Percentiles rank a stretch among this genome's conserved stretches.
These are phyloP conservation scores for Galago senegalensis DNA, from an alignment of 2,797 vertebrate species.

Conservation along the genomic window DNA sequence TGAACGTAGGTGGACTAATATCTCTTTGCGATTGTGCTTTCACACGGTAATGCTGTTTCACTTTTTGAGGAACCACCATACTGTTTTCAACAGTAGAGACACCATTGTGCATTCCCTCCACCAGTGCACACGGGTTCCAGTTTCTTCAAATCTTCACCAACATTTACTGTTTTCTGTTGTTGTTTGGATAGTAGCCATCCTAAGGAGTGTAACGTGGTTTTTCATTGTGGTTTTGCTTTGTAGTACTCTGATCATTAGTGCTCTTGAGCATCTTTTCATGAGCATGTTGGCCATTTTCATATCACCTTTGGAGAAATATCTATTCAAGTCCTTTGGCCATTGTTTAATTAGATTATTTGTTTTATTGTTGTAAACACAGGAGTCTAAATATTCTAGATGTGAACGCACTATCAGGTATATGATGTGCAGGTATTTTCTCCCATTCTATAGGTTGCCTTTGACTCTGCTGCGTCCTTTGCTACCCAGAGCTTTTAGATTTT, in stretches of 20 bases:
- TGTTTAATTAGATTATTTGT: neutral
- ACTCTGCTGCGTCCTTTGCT: neutral
- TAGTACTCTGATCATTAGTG: neutral
- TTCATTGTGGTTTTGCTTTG: neutral
- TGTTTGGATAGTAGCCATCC: neutral
- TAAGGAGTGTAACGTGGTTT: neutral
- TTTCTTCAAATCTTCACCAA: neutral
- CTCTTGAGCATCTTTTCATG: neutral
- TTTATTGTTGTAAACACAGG: neutral
- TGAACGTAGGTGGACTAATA: too few species aligned
- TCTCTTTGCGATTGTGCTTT: too few species aligned
- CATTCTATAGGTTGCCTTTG: neutral
- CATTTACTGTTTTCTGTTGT: neutral
- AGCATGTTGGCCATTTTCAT: neutral
- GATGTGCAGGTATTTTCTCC: neutral
- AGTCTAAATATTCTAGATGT: neutral
- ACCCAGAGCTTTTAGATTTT: neutral
- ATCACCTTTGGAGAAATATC: neutral
- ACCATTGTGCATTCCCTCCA: neutral
- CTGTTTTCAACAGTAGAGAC: neutral
- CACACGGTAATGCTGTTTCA: too few species aligned
- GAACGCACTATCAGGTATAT: neutral
- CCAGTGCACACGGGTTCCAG: neutral
- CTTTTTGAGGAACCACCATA: too few species aligned
- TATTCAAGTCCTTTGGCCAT: too few species aligned